Conservation (phyloP, 2,888 invertebrate genomes). For the Eristalis tenax region DNA sequence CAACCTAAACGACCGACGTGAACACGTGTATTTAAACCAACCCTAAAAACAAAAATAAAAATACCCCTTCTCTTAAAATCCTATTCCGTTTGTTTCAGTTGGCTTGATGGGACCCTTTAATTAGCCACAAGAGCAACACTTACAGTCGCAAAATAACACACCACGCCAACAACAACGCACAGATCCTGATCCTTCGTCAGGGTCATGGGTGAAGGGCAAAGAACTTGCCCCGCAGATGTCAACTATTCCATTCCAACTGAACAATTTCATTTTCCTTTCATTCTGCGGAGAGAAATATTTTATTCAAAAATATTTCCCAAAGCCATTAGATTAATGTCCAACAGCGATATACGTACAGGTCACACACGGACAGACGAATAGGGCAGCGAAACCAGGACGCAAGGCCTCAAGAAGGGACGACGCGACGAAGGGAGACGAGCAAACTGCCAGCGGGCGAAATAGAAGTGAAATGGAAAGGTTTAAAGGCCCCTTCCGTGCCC, state of each 20-base stretch:
- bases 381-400: conserved; percentile 11
- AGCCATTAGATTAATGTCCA: conserved; percentile 69
- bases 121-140: conserved; percentile 61
- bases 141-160: conserved; percentile 7
- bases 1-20: not conserved
- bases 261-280: conserved; percentile 35
- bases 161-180: conserved; percentile 4
- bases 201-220: conserved; percentile 61
- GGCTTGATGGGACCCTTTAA: conserved; percentile 53
- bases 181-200: conserved; percentile 48
- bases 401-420: not conserved
- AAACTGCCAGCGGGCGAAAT: not conserved
- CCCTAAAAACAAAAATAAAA: conserved; percentile 12
- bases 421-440: not conserved
- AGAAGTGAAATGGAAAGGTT: conserved; percentile 34
- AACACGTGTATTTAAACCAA: conserved; percentile 59
- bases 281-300: conserved; percentile 46
- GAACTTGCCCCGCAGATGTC: conserved; percentile 46
- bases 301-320: conserved; percentile 63
- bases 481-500: conserved; percentile 39
- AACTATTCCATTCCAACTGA: conserved; percentile 47
- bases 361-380: conserved; percentile 47
- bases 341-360: conserved; percentile 53
- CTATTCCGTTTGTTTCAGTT: conserved; percentile 26
- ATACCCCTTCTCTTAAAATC: not conserved